A percentile compares a stretch with the other conserved stretches of the same genome.
phyloP scores from a whole-genome alignment of 2,888 invertebrate genomes.

The Fragum sueziense region DNA sequence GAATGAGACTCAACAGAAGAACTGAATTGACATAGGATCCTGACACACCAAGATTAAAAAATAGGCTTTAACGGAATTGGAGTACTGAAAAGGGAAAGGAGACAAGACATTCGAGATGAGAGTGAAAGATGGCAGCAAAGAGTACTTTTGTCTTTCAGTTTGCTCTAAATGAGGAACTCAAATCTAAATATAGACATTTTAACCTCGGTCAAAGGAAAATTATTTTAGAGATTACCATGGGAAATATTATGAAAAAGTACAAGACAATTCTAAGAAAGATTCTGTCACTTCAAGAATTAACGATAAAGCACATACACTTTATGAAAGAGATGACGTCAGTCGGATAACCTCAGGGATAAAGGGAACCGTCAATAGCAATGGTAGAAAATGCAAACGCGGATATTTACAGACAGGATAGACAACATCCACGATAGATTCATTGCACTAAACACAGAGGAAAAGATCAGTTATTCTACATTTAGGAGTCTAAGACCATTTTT shows the following conservation, averaged over 20 bases:
- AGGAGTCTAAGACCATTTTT: slow-evolving; percentile 48
- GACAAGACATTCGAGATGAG: background rate
- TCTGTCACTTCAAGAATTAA: background rate
- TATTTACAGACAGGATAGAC: slow-evolving; percentile 28
- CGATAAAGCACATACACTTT: background rate
- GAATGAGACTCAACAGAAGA: background rate
- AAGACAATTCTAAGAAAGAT: background rate
- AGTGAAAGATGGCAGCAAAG: background rate
- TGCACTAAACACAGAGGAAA: slow-evolving; percentile 8
- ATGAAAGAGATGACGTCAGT: slow-evolving; percentile 1
- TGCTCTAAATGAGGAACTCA: background rate
- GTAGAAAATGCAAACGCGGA: slow-evolving; percentile 30
- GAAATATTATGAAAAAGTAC: slow-evolving; percentile 10
- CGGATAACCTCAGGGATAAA: slow-evolving; percentile 31
- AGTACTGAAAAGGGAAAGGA: background rate
- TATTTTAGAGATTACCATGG: background rate
- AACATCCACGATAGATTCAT: slow-evolving; percentile 36
- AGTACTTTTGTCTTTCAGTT: background rate
- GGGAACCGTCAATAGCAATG: slow-evolving; percentile 26
- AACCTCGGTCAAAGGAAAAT: background rate
- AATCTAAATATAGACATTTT: background rate
- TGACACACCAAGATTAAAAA: slow-evolving; percentile 13
- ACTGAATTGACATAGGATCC: background rate
- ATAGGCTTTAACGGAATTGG: background rate
- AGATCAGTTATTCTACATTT: slow-evolving; percentile 46